These are phyloP conservation scores for Drosophila baimaii DNA, from an alignment of 1,140 invertebrate species.

Conservation along the genomic window DNA sequence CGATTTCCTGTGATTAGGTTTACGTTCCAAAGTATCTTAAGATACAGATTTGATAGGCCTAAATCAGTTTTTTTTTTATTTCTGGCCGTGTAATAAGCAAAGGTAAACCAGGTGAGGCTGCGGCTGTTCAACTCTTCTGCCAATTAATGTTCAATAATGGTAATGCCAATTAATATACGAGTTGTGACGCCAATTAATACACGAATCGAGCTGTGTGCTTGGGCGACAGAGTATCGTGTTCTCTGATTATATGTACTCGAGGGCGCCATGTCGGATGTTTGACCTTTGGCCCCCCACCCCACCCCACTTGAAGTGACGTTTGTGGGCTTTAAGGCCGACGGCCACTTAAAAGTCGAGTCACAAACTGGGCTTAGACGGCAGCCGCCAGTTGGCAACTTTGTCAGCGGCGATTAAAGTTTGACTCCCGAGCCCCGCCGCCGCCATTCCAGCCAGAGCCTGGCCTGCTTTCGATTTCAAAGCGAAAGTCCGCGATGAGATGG, in stretches of 20 bases:
- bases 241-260: not conserved
- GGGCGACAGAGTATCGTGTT: constrained; percentile 12
- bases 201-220: constrained; percentile 1
- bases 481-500: constrained; percentile 21
- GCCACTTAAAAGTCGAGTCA: constrained; percentile 48
- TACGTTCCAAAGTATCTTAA: no score
- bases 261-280: constrained; percentile 28
- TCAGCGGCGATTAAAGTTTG: constrained; percentile 36
- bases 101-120: constrained; percentile 1
- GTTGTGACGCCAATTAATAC: constrained; percentile 44
- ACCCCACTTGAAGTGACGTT: constrained; percentile 16
- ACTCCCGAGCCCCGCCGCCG: not conserved
- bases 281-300: constrained; percentile 45
- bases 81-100: constrained; percentile 12
- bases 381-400: constrained; percentile 38
- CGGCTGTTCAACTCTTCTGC: constrained; percentile 29
- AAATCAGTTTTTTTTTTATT: constrained; percentile 11
- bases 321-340: constrained; percentile 17
- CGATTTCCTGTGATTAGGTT: not conserved
- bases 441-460: not conserved
- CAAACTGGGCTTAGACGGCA: constrained; percentile 27
- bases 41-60: not conserved
- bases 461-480: constrained; percentile 39
- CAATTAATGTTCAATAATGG: constrained; percentile 43
- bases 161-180: constrained; percentile 50